Evolutionary conservation across 2,888 invertebrate species (phyloP).

Genomic region (Rambutsinella grinnellia): DNA sequence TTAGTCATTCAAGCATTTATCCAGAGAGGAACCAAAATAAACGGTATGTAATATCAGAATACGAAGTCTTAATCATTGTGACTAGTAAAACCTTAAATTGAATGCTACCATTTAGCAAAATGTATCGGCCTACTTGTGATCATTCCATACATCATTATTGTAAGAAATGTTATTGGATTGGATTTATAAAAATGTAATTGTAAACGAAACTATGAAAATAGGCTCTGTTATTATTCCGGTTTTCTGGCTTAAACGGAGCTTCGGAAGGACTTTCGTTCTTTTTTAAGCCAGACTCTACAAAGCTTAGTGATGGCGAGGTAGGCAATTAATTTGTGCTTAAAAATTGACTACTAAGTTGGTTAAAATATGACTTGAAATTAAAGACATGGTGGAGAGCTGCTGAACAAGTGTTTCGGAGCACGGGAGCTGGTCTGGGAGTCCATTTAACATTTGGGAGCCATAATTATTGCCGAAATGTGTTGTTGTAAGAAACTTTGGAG

Average conservation of each 20-base stretch:
- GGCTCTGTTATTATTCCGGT: slow-evolving; percentile 23
- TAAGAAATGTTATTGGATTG: slow-evolving; percentile 9
- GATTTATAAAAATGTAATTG: too few species aligned
- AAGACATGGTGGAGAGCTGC: slow-evolving; percentile 32
- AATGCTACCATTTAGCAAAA: slow-evolving; percentile 4
- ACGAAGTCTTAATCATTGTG: too few species aligned
- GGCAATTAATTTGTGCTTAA: background rate
- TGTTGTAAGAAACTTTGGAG: background rate
- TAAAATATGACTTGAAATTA: too few species aligned
- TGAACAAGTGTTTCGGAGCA: slow-evolving; percentile 28
- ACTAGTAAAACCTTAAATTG: background rate
- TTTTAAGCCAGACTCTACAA: slow-evolving; percentile 14
- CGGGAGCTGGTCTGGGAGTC: slow-evolving; percentile 27
- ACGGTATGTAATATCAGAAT: background rate
- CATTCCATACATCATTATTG: slow-evolving; percentile 13
- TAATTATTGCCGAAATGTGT: background rate
- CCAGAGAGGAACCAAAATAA: background rate
- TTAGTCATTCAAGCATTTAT: background rate
- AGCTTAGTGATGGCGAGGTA: background rate
- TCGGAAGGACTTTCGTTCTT: slow-evolving; percentile 1
- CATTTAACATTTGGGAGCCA: slow-evolving; percentile 24
- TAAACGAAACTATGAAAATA: too few species aligned
- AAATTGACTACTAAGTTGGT: background rate
- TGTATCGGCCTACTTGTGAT: background rate
- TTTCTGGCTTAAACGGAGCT: slow-evolving; percentile 21